These are phyloP conservation scores for Phytoseiulus persimilis DNA, from an alignment of 2,888 invertebrate genomes.

Conservation along the genomic window DNA sequence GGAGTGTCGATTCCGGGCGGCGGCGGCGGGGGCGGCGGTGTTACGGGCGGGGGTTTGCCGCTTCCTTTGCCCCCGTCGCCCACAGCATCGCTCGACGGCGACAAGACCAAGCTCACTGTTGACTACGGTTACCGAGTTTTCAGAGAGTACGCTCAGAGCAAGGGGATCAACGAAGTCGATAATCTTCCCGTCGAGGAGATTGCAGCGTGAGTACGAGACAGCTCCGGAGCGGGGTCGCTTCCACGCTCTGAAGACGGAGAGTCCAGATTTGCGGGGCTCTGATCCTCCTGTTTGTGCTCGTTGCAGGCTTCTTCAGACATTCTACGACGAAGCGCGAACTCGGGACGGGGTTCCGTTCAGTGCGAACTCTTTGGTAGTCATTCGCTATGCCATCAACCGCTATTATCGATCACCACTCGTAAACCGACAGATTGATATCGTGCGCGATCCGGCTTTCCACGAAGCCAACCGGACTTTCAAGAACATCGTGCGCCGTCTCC, in stretches of 20 bases:
- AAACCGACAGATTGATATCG: constrained; percentile 44
- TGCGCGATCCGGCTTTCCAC: constrained; percentile 43
- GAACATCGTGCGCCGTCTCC: constrained; percentile 43
- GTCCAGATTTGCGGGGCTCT: background rate
- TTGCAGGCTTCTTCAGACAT: constrained; percentile 43
- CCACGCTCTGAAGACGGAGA: no score
- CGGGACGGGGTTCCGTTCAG: constrained; percentile 45
- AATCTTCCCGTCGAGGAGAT: constrained; percentile 43
- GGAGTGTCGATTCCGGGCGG: constrained; percentile 19
- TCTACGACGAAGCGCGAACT: constrained; percentile 44
- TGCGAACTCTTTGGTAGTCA: constrained; percentile 44
- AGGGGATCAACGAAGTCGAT: constrained; percentile 43
- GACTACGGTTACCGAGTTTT: constrained; percentile 44
- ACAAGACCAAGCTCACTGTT: constrained; percentile 44
- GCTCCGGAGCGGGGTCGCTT: background rate
- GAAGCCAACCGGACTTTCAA: constrained; percentile 44
- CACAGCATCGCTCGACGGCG: constrained; percentile 42
- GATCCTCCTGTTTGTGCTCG: background rate
- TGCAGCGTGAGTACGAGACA: constrained; percentile 39
- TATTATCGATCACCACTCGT: constrained; percentile 44
- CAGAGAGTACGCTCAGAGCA: constrained; percentile 43
- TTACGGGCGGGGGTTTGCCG: background rate
- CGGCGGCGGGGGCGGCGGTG: background rate
- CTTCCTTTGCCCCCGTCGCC: constrained; percentile 14
- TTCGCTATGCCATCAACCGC: constrained; percentile 45